phyloP scores from a whole-genome alignment of 2,888 invertebrate genomes.

The Oligia latruncula region DNA sequence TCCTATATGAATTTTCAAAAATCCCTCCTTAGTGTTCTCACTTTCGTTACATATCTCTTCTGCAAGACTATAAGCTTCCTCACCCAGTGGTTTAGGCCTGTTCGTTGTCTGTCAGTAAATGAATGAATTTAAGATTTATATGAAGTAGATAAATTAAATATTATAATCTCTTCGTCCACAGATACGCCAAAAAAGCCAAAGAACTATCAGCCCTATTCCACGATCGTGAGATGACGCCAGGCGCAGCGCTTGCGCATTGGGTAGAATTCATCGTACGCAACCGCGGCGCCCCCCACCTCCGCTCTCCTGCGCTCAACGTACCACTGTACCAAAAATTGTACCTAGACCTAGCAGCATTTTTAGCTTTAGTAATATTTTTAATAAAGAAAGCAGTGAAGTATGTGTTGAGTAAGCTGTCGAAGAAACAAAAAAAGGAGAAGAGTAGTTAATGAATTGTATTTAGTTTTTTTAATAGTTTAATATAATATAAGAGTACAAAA shows the following conservation, averaged over 20 bases:
- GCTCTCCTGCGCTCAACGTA: conserved; percentile 74
- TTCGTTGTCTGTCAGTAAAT: background rate
- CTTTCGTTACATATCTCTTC: background rate
- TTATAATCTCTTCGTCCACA: conserved; percentile 63
- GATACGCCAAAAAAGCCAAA: conserved; percentile 74
- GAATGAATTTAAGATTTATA: background rate
- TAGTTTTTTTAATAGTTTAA: conserved; percentile 1
- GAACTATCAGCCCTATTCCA: conserved; percentile 77
- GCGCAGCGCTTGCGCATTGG: conserved; percentile 92
- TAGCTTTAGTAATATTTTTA: conserved; percentile 43
- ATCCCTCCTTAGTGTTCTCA: background rate
- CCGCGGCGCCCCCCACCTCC: conserved; percentile 89
- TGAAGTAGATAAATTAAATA: background rate
- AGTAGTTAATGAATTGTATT: conserved; percentile 27
- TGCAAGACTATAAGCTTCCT: background rate
- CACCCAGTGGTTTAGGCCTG: background rate
- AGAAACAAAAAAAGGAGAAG: conserved; percentile 40
- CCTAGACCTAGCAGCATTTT: conserved; percentile 70
- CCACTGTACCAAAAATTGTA: conserved; percentile 81
- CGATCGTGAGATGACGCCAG: conserved; percentile 88
- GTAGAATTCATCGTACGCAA: conserved; percentile 91
- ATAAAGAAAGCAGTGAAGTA: conserved; percentile 23
- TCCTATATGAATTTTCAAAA: background rate
- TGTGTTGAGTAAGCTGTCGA: conserved; percentile 21
- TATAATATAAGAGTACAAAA: background rate